Evolutionary conservation across 1,140 invertebrate genomes (phyloP).

Genomic region (Drosophila varians): DNA sequence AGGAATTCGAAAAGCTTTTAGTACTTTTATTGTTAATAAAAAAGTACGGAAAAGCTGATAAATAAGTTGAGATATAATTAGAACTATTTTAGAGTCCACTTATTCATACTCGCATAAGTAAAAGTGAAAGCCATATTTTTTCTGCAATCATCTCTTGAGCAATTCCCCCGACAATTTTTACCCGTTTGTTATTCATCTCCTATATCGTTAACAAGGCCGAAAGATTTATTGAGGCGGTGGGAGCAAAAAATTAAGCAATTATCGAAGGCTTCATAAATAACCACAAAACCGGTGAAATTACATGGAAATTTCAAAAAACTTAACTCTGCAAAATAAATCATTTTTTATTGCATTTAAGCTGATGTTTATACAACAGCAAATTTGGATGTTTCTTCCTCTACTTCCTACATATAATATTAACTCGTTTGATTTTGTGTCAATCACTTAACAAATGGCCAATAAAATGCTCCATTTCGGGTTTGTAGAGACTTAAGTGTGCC

Average conservation of each 20-base stretch:
- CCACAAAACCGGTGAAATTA: constrained; percentile 8
- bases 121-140: constrained; percentile 24
- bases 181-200: constrained; percentile 24
- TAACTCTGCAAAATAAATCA: not conserved
- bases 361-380: not conserved
- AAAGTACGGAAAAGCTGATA: not conserved
- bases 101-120: constrained; percentile 2
- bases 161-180: constrained; percentile 25
- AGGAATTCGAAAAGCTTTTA: not conserved
- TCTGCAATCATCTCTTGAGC: constrained; percentile 14
- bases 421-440: not conserved
- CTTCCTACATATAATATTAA: not conserved
- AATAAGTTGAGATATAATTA: not conserved
- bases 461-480: constrained; percentile 1
- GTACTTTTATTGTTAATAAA: not conserved
- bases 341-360: not conserved
- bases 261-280: constrained; percentile 17
- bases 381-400: not conserved
- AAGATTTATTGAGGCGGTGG: constrained; percentile 36
- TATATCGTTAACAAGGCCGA: constrained; percentile 17
- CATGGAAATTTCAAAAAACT: constrained; percentile 9
- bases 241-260: constrained; percentile 20
- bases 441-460: constrained; percentile 10
- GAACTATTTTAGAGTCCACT: not conserved
- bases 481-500: constrained; percentile 13